Base-by-base conservation (phyloP, 2,888 invertebrate genomes). In the Eupithecia subumbrata region DNA sequence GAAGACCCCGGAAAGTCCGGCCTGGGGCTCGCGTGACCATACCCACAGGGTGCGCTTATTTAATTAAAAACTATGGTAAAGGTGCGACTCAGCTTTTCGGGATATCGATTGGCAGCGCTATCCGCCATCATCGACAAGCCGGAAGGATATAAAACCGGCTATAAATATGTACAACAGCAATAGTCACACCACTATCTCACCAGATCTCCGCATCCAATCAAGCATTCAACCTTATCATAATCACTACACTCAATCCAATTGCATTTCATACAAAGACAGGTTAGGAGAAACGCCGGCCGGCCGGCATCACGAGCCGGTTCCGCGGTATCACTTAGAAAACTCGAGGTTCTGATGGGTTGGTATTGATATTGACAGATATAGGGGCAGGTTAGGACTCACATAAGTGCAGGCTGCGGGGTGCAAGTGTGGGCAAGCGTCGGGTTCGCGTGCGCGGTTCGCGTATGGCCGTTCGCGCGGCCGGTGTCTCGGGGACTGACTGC, bases 391-490 rank as follows among this genome's bases (percentile, higher is more conserved):
- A 43, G 86, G 85, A 94, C 94, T 94, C 94, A 94, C 94, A 93
- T 92, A 89, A 56, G 85, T 89, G 84, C 86, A 84, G 88, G 86
- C 87, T 87, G 82, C 84, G 83, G 87, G 87, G 86, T 86, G 88
- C 85, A 83, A 87, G 84, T 68, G 43, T 83, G 91, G 87, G 87
- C 88, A 87, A 90, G 89, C 88, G 8, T 86, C 68, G 88, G 80
- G 87, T 85, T 83, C 88, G 89, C 89, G 85, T 88, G 88, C 87
- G 88, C 88, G 82, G 83, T 82, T 90, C 91, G 92, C 93, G 92
- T 73, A 86, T 92, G 93, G 94, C 94, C 94, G 94, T 90, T 92
- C 94, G 87, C 93, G 87, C 91, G 93, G 94, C 93, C 94, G 94
- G 92, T 92, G 94, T 93, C 92, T 93, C 91, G 92, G 91, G 94